phyloP scores from a whole-genome alignment of 2,888 invertebrate genomes.

The Dicyrtoma fusca region DNA sequence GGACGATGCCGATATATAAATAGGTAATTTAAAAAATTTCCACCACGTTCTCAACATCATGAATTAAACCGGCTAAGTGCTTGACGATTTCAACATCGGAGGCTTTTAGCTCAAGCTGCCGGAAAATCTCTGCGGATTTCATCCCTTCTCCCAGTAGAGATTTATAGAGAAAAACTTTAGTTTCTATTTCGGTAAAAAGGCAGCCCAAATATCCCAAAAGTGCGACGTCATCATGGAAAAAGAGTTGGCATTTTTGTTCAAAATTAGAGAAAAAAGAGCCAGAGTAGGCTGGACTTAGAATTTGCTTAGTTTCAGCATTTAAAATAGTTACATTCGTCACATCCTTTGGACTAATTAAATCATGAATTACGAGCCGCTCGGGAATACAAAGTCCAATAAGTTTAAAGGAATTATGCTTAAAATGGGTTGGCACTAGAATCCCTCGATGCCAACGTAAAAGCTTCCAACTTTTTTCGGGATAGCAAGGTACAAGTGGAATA shows the following conservation, averaged over 20 bases:
- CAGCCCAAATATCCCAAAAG: constrained; percentile 53
- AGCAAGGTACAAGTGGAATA: constrained; percentile 50
- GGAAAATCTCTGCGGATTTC: constrained; percentile 29
- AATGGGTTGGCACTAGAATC: constrained; percentile 57
- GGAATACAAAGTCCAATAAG: constrained; percentile 59
- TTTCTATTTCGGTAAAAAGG: constrained; percentile 53
- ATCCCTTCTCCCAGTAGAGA: constrained; percentile 36
- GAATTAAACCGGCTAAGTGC: constrained; percentile 44
- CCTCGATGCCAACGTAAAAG: constrained; percentile 58
- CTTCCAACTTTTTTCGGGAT: constrained; percentile 45
- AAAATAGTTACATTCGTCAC: constrained; percentile 50
- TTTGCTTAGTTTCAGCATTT: constrained; percentile 45
- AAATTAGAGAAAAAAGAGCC: constrained; percentile 49
- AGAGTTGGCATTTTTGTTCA: constrained; percentile 40
- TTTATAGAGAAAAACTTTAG: constrained; percentile 56
- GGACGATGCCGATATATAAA: too few relatives aligned
- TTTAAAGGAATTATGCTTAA: constrained; percentile 53
- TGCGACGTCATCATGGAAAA: constrained; percentile 51
- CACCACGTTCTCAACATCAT: constrained; percentile 43
- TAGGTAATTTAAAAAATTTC: constrained; percentile 44
- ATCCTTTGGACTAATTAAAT: constrained; percentile 57
- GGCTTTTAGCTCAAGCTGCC: constrained; percentile 45
- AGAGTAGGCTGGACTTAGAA: constrained; percentile 53
- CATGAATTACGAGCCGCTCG: constrained; percentile 58
- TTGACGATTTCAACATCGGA: constrained; percentile 54